Evolutionary conservation across 2,797 vertebrate species (phyloP).

Genomic region (Botia kubotai): DNA sequence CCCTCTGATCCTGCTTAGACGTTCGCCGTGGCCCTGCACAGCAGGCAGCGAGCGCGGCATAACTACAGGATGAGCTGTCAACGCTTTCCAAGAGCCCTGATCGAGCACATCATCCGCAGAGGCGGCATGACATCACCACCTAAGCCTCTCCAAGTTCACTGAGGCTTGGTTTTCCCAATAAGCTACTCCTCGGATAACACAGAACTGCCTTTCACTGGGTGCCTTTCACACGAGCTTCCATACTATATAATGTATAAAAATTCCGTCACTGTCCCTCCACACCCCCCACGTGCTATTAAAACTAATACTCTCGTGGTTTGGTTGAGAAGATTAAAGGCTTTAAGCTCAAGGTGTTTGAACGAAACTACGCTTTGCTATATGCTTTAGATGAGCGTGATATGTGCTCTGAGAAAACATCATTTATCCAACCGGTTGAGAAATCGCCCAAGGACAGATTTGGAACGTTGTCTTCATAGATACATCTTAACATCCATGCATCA

Average conservation of each 20-base stretch:
- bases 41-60: constrained; percentile 53
- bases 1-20: constrained; percentile 43
- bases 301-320: constrained; percentile 64
- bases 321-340: constrained; percentile 62
- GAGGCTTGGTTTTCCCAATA: not conserved
- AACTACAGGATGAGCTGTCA: constrained; percentile 64
- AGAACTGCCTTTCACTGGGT: constrained; percentile 43
- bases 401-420: constrained; percentile 71
- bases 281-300: constrained; percentile 62
- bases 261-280: constrained; percentile 54
- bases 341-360: constrained; percentile 58
- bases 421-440: constrained; percentile 47
- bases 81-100: constrained; percentile 60
- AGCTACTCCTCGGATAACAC: constrained; percentile 13
- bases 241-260: constrained; percentile 66
- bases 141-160: constrained; percentile 29
- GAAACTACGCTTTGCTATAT: constrained; percentile 55
- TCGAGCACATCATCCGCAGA: constrained; percentile 56
- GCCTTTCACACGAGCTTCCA: constrained; percentile 7
- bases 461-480: not conserved
- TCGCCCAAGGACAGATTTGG: not conserved
- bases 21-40: constrained; percentile 40
- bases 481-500: not conserved
- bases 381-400: constrained; percentile 45
- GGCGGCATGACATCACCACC: constrained; percentile 56